Base-by-base conservation (phyloP, 2,113 vertebrate genomes). In the Dermatemys mawii region DNA sequence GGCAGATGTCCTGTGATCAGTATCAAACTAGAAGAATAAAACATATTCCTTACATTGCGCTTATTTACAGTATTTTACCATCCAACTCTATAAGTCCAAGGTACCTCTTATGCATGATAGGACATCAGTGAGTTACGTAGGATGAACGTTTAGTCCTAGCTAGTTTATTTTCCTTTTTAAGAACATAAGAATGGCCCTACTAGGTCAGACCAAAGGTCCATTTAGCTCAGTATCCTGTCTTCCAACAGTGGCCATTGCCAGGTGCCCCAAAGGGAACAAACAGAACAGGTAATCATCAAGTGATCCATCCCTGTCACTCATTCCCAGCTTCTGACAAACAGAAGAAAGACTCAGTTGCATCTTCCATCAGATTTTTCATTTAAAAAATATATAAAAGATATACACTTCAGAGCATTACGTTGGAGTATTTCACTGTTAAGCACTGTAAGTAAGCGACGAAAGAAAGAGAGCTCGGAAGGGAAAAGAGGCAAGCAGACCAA, bases 1-100 rank as follows among this genome's bases (percentile, higher is more conserved):
- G 86, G 84, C 48, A 96, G 81, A 84, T 94, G 95, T 91, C 94
- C 88, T 92, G 85, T 92, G 87, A 95, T 97, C 87, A 91, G 41
- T 95, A 94, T 95, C 86, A 94, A 96, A 94, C 21, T 95, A 75
- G 73, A 82, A 80, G 93, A 95, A 94, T 93, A 96, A 88, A 63
- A 97, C 94, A 83, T 94, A 94, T 86, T 94, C 90, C 94, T 92
- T 90, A 75, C 81, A 87, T 93, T 91, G 67, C 90, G 91, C 55
- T 91, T 88, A 87, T 44, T 94, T 96, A 41, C 8, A 85, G 79
- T 12, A 88, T 67, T 97, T 95, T 97, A 97, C 92, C 2, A 1
- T n/a, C 48, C 78, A 90, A 84, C 57, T 88, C 93, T 94, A 87
- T 94, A 95, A 95, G 88, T 41, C 82, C 83, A 78, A 81, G 96